These are phyloP conservation scores for Herpailurus yagouaroundi DNA, from an alignment of 2,113 vertebrate species.

Conservation along the genomic window DNA sequence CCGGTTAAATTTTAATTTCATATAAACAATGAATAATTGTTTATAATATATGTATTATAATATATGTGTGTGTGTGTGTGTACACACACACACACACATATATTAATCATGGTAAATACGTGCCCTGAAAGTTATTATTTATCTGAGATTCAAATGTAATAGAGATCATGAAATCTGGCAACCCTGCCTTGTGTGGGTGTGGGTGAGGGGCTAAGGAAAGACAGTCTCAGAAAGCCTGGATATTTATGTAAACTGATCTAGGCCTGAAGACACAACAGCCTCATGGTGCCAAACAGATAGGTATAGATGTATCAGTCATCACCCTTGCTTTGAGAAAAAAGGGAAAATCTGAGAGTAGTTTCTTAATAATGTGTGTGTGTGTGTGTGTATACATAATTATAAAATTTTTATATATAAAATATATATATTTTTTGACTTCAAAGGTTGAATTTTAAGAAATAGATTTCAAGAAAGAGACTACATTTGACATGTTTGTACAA, in stretches of 20 bases:
- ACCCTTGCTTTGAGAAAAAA: background rate
- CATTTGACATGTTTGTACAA: background rate
- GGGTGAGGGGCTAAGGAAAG: background rate
- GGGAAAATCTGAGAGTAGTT: background rate
- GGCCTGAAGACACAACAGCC: background rate
- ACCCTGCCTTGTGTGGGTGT: background rate
- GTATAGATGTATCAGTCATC: background rate
- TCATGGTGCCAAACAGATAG: background rate
- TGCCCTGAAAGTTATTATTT: background rate
- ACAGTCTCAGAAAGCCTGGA: background rate
- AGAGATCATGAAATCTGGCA: background rate
- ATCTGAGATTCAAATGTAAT: slow-evolving; percentile 29
- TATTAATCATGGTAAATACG: background rate
- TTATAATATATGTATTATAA: background rate
- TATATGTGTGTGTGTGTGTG: background rate
- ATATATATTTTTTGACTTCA: slow-evolving; percentile 12
- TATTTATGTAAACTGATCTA: background rate
- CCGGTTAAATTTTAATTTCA: slow-evolving; percentile 49
- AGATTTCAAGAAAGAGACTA: slow-evolving; percentile 2
- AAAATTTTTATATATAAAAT: too few relatives aligned
- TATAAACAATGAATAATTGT: slow-evolving; percentile 22
- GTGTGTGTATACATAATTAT: too few relatives aligned
- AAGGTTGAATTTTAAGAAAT: background rate
- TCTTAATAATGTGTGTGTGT: background rate
- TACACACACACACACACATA: background rate